These are phyloP conservation scores for Drosophila kohkoa DNA, from an alignment of 1,140 invertebrate species.

Conservation along the genomic window DNA sequence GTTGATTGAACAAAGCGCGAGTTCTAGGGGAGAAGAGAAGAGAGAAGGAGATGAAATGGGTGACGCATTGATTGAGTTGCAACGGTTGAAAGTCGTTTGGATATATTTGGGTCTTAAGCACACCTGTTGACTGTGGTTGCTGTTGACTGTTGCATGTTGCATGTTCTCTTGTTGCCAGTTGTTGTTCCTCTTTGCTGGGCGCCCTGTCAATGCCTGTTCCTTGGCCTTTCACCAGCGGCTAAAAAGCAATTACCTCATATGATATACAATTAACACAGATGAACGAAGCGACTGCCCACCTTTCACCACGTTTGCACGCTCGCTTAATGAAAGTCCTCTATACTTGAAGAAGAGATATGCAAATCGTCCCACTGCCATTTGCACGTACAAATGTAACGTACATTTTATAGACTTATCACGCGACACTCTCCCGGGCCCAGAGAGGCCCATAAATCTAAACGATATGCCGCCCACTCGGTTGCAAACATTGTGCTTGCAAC, in stretches of 20 bases:
- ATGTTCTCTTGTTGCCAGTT: neutral
- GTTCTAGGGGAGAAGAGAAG: neutral
- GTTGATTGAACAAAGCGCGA: slow-evolving; percentile 74
- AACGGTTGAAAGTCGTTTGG: slow-evolving; percentile 15
- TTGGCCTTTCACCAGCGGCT: slow-evolving; percentile 55
- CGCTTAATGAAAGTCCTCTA: slow-evolving; percentile 68
- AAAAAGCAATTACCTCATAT: slow-evolving; percentile 49
- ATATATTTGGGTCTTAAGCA: slow-evolving; percentile 10
- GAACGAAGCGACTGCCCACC: slow-evolving; percentile 29
- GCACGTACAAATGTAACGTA: slow-evolving; percentile 76
- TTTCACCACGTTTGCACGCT: slow-evolving; percentile 49
- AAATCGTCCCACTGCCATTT: slow-evolving; percentile 78
- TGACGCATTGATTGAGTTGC: slow-evolving; percentile 38
- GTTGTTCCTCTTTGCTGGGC: neutral
- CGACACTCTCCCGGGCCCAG: slow-evolving; percentile 56
- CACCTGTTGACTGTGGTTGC: slow-evolving; percentile 1
- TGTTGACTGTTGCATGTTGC: too few species aligned
- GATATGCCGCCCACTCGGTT: slow-evolving; percentile 69
- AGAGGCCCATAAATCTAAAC: slow-evolving; percentile 72
- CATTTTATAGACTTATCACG: slow-evolving; percentile 82
- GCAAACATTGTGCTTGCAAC: slow-evolving; percentile 5
- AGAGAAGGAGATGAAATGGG: neutral
- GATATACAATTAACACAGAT: slow-evolving; percentile 71
- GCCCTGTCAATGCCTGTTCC: slow-evolving; percentile 39
- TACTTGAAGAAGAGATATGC: slow-evolving; percentile 62